A percentile compares a stretch with the other conserved stretches of the same genome.
Evolutionary conservation across 2,888 invertebrate species (phyloP).

Genomic region (Sylvicola fuscatus): DNA sequence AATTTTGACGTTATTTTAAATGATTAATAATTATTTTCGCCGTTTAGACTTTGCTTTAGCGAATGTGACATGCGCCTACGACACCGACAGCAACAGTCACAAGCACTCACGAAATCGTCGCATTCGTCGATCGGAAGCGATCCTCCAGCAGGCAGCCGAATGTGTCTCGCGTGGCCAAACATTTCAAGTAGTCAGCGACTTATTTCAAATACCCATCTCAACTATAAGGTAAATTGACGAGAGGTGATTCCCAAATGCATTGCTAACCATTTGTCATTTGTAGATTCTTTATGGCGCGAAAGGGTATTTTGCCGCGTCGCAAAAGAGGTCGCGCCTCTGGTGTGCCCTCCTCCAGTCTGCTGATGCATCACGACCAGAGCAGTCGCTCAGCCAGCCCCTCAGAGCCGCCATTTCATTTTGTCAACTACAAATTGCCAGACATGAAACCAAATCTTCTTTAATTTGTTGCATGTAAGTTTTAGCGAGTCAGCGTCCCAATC

Average conservation of each 20-base stretch:
- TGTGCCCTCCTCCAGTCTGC: constrained; percentile 7
- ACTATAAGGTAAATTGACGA: constrained; percentile 48
- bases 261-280: constrained; percentile 8
- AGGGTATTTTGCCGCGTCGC: constrained; percentile 59
- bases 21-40: no score
- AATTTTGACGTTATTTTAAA: no score
- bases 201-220: constrained; percentile 73
- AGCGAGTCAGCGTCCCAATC: no score
- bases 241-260: no score
- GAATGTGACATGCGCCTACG: constrained; percentile 43
- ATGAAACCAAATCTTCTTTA: constrained; percentile 12
- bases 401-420: constrained; percentile 54
- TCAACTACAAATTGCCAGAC: constrained; percentile 51
- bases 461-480: no score
- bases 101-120: constrained; percentile 15
- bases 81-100: constrained; percentile 13
- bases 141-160: constrained; percentile 60
- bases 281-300: constrained; percentile 71
- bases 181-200: constrained; percentile 70
- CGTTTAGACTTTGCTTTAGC: constrained; percentile 31
- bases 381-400: constrained; percentile 38
- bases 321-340: constrained; percentile 51
- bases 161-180: constrained; percentile 73
- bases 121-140: constrained; percentile 54
- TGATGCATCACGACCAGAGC: constrained; percentile 11